Evolutionary conservation across 2,888 invertebrate species (phyloP).

Genomic region (Aphrophora alni): DNA sequence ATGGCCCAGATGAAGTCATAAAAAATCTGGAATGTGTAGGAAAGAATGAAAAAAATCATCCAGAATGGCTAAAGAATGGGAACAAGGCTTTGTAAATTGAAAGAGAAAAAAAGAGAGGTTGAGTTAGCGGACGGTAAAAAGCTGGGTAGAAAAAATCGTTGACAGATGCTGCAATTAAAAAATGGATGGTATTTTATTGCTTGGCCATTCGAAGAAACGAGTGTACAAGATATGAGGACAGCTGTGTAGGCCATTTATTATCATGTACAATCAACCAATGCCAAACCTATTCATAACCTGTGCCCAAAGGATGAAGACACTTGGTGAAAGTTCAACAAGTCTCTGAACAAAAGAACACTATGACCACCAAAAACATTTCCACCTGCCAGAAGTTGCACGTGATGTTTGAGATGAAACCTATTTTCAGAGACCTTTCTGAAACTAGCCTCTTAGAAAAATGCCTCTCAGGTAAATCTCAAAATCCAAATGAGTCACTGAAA

Average conservation of each 20-base stretch:
- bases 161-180: too few relatives aligned
- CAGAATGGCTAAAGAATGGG: too few relatives aligned
- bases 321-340: conserved; percentile 49
- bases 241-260: conserved; percentile 50
- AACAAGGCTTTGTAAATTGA: too few relatives aligned
- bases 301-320: conserved; percentile 46
- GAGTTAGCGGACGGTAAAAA: too few relatives aligned
- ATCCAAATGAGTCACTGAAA: neutral
- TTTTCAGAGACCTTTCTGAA: neutral
- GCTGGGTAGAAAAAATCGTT: too few relatives aligned
- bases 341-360: neutral
- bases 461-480: neutral
- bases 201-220: conserved; percentile 47
- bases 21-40: too few relatives aligned
- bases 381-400: neutral
- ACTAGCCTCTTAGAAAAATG: neutral
- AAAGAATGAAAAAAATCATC: too few relatives aligned
- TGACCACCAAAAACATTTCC: neutral
- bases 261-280: conserved; percentile 48
- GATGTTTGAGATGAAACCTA: neutral
- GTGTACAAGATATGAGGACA: conserved; percentile 47
- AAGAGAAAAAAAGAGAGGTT: too few relatives aligned
- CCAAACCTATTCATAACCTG: conserved; percentile 46
- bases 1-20: too few relatives aligned
- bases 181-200: conserved; percentile 41